Evolutionary conservation across 2,113 vertebrate species (phyloP), one percentile per base, ranked within the genome.

Genomic region (Oreochromis aureus): DNA sequence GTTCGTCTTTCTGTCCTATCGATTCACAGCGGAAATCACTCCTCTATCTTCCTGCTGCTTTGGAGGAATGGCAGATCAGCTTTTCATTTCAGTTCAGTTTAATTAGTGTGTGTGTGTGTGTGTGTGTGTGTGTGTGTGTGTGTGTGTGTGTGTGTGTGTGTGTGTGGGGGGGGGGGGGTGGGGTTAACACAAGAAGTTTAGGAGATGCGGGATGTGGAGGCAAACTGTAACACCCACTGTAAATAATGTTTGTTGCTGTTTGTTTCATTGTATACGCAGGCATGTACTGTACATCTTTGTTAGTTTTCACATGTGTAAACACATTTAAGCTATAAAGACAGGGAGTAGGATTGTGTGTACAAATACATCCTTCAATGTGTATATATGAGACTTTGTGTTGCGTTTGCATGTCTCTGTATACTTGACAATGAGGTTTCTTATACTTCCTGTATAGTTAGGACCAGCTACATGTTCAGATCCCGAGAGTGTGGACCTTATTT

Each of bases 1-100:
- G 39, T 82, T 87, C 32, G 27, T 81, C 71, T 92, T 89, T 85
- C 81, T 59, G 54, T 48, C 24, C 73, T 44, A 93, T 94, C 59
- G 90, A 94, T 94, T 85, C n/a, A 3, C 76, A 63, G 71, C 59
- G 51, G 91, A 94, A 91, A 89, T 51, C 87, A 80, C 89, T 53
- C 82, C 81, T 86, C 82, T 84, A 84, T 84, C 82, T 87, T 56
- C 71, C 87, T 79, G 83, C 81, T 56, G 86, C 83, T 22, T 24
- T 44, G 83, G 51, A 89, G 84, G 84, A 87, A 91, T 83, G 63
- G 71, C 81, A 56, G 34, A n/a, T 46, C 39, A 12, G 71, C 59
- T 79, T 81, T 86, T 71, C 84, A 6, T 83, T 82, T 87, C 88
- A 82, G 69, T 78, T 88, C 46, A 87, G 46, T 88, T 89, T 69